phyloP scores from a whole-genome alignment of 1,140 invertebrate genomes.

The Nylanderia fulva region DNA sequence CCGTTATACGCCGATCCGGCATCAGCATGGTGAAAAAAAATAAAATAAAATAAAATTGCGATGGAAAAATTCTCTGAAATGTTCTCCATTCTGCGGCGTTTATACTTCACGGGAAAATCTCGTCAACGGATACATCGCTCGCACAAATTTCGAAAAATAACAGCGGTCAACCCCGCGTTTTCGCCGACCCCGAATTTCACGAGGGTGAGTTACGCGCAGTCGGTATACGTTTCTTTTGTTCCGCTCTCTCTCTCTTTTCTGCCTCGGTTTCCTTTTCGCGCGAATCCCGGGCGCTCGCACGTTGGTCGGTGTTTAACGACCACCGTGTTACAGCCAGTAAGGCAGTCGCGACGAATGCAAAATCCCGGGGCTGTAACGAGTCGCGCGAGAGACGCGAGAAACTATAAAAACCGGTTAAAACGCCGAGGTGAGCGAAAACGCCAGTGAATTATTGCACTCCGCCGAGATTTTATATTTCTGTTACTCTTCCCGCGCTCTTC shows the following conservation, averaged over 20 bases:
- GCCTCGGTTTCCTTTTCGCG: background rate
- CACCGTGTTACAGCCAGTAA: constrained; percentile 54
- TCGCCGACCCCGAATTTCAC: constrained; percentile 25
- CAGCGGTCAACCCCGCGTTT: constrained; percentile 8
- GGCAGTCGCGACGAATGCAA: constrained; percentile 61
- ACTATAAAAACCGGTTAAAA: constrained; percentile 72
- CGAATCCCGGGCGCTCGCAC: background rate
- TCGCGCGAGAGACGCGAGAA: constrained; percentile 55
- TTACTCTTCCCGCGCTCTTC: constrained; percentile 52
- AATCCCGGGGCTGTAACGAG: constrained; percentile 50
- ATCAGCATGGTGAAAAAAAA: constrained; percentile 12
- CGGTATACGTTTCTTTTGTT: constrained; percentile 31
- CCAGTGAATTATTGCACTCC: constrained; percentile 71
- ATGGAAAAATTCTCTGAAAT: constrained; percentile 37
- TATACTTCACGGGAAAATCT: constrained; percentile 15
- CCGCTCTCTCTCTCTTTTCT: background rate
- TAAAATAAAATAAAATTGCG: constrained; percentile 35
- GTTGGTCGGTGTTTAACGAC: constrained; percentile 58
- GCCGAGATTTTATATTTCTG: constrained; percentile 75
- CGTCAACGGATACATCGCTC: constrained; percentile 48
- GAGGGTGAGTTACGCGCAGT: constrained; percentile 35
- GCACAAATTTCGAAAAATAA: constrained; percentile 31
- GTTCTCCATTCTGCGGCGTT: constrained; percentile 8
- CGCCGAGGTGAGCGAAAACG: constrained; percentile 66
- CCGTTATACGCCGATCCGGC: background rate